Percentiles rank a stretch among this genome's conserved stretches.
phyloP scores from a whole-genome alignment of 2,797 vertebrate species.

The Echeneis naucrates region DNA sequence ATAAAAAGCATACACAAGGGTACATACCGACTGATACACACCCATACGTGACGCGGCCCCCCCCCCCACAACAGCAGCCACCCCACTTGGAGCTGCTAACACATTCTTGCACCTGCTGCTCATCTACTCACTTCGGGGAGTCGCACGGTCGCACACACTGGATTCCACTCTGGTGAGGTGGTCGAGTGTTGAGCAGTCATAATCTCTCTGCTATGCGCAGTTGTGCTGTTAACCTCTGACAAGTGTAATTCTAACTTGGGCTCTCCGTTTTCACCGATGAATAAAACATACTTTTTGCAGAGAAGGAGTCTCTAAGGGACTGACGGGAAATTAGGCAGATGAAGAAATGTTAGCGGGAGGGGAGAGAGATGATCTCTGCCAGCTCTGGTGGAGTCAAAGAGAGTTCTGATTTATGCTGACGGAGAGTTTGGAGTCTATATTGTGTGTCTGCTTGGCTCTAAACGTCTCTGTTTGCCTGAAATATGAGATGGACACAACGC shows the following conservation, averaged over 20 bases:
- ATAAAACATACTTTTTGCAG: conserved; percentile 66
- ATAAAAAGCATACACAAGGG: conserved; percentile 33
- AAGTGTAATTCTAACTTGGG: conserved; percentile 72
- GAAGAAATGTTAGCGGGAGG: conserved; percentile 35
- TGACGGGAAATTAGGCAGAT: conserved; percentile 68
- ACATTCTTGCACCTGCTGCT: conserved; percentile 80
- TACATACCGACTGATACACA: conserved; percentile 40
- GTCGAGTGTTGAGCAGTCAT: conserved; percentile 65
- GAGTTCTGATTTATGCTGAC: conserved; percentile 51
- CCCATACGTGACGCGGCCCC: conserved; percentile 35
- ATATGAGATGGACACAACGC: conserved; percentile 12
- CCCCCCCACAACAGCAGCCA: conserved; percentile 67
- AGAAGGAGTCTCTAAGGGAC: conserved; percentile 48
- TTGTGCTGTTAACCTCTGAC: conserved; percentile 75
- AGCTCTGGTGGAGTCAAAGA: conserved; percentile 16
- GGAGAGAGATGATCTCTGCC: conserved; percentile 26
- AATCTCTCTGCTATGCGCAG: conserved; percentile 73
- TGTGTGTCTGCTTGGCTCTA: conserved; percentile 11
- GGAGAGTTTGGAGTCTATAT: conserved; percentile 27
- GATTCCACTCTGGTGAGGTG: conserved; percentile 77
- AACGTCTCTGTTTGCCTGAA: conserved; percentile 8
- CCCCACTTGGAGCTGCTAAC: conserved; percentile 70
- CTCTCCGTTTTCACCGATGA: conserved; percentile 64
- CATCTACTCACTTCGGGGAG: conserved; percentile 63
- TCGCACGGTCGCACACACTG: conserved; percentile 47